Evolutionary conservation across 1,140 invertebrate species (phyloP), one percentile per base, ranked within the genome.

Genomic region (Aphis gossypii): DNA sequence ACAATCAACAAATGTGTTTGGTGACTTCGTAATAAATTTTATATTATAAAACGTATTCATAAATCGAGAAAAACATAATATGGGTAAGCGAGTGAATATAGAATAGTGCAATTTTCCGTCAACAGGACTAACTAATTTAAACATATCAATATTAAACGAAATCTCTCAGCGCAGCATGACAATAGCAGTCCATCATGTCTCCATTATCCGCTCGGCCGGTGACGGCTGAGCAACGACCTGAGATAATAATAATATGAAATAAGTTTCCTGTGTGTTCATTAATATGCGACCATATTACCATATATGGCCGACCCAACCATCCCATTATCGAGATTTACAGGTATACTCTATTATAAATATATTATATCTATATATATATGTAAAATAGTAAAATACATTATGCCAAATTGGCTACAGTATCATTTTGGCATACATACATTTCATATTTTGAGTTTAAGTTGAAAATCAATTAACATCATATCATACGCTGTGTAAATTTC

Each of bases 91-190:
- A 86, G 46, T 8, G 25, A 48, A 44, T 68, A 48, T 44, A 25
- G 9, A 4, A 87, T n/a, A 87, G 46, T 51, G 23, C 4, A 87
- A 87, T 35, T 87, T 30, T 8, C 46, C 46, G n/a, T 51, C 86
- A n/a, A n/a, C 86, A n/a, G 44, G 46, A 21, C 44, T 51, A 20
- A 87, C 44, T 87, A 87, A 87, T 87, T n/a, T 87, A 87, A 48
- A 30, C 44, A 35, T 87, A 87, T 87, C 86, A 87, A 87, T 87
- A 87, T 87, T 87, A 48, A 87, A 87, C 86, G 30, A 46, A 87
- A 48, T 48, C 44, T 86, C 86, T 87, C 86, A 2, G 44, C 18
- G 18, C 18, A 11, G 1, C 30, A 35, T 87, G 86, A 87, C 86
- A 87, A 46, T 8, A 21, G 46, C 46, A 51, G 86, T 87, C 86